Evolutionary conservation across 2,113 vertebrate species (phyloP).

Genomic region (Hemiscyllium ocellatum): DNA sequence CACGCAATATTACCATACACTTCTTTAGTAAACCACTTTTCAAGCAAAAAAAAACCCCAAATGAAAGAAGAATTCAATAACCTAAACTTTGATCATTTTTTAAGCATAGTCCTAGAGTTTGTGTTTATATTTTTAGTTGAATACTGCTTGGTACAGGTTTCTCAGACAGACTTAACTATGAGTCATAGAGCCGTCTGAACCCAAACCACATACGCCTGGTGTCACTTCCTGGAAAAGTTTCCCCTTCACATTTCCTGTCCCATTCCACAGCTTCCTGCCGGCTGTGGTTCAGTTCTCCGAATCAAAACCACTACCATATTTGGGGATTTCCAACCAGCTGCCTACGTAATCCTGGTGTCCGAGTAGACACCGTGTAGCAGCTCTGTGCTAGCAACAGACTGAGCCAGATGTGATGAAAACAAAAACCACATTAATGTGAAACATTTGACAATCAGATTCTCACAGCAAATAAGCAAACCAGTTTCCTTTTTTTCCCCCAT

Average conservation of each 20-base stretch:
- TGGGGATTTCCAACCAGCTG: not conserved
- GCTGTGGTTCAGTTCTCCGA: not conserved
- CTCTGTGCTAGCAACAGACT: slow-evolving; percentile 40
- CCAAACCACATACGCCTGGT: not conserved
- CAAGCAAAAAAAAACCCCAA: not conserved
- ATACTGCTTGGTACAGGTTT: not conserved
- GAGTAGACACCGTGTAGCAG: not conserved
- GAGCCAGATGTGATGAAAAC: not conserved
- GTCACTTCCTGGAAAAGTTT: slow-evolving; percentile 20
- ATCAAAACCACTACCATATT: not conserved
- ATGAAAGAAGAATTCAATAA: not conserved
- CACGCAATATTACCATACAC: not conserved
- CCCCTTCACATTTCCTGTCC: slow-evolving; percentile 14
- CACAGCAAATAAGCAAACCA: not conserved
- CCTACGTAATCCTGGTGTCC: not conserved
- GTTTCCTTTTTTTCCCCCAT: not conserved
- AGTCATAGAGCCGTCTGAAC: not conserved
- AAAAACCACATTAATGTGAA: not conserved
- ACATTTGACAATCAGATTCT: not conserved
- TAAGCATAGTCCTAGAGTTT: not conserved
- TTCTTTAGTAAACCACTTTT: not conserved
- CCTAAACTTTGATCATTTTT: not conserved
- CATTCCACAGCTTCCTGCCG: slow-evolving; percentile 22
- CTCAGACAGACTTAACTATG: slow-evolving; percentile 12
- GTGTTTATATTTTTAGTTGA: not conserved